Percentiles rank a stretch among this genome's conserved stretches.
These are phyloP conservation scores for Halictus rubicundus DNA, from an alignment of 1,140 invertebrate genomes.

Conservation along the genomic window DNA sequence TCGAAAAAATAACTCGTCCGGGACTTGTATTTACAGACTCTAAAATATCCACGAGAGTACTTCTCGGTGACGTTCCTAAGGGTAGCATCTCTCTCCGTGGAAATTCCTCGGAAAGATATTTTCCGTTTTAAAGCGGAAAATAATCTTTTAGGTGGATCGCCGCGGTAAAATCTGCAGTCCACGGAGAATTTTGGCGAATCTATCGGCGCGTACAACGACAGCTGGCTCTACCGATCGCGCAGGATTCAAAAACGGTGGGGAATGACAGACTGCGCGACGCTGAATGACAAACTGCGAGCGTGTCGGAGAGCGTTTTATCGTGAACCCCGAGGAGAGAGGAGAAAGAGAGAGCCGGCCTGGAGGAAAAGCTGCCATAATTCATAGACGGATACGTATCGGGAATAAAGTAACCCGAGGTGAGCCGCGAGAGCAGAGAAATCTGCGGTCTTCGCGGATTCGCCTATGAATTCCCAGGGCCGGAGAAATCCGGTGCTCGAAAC, in stretches of 20 bases:
- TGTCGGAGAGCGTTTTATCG: not conserved
- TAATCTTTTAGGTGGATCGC: too few species aligned
- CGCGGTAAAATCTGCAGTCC: too few species aligned
- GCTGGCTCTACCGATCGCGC: not conserved
- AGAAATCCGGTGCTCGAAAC: not conserved
- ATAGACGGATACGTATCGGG: constrained; percentile 6
- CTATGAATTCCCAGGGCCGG: not conserved
- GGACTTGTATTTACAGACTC: too few species aligned
- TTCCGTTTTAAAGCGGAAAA: too few species aligned
- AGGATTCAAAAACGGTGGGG: not conserved
- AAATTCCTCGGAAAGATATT: too few species aligned
- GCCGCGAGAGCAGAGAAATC: not conserved
- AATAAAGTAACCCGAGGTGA: not conserved
- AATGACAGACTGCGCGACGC: not conserved
- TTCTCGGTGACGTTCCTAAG: too few species aligned
- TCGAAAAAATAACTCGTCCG: too few species aligned
- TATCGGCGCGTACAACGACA: too few species aligned
- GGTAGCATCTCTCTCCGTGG: too few species aligned
- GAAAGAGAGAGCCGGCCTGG: not conserved
- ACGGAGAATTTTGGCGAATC: too few species aligned
- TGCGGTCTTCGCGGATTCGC: rapidly evolving
- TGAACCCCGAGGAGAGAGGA: not conserved
- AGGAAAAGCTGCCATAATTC: not conserved
- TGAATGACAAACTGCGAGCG: not conserved
- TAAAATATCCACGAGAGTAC: too few species aligned